These are phyloP conservation scores for Vultur gryphus DNA, from an alignment of 2,797 vertebrate genomes.

Conservation along the genomic window DNA sequence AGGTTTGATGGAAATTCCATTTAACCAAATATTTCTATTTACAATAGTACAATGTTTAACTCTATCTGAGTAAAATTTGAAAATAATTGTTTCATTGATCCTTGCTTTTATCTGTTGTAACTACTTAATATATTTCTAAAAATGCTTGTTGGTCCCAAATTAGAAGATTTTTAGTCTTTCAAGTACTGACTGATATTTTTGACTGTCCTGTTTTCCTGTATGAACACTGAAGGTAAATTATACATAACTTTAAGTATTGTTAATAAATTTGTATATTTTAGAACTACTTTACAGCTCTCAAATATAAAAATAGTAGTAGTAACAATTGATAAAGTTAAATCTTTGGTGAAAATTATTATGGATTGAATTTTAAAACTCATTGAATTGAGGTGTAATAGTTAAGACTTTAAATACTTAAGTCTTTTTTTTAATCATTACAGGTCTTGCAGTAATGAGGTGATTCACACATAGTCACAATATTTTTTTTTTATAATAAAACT, in stretches of 20 bases:
- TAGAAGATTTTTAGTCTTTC: background rate
- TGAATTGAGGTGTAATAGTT: background rate
- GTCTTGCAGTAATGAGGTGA: background rate
- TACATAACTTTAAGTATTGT: background rate
- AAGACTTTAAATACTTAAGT: background rate
- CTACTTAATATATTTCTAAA: background rate
- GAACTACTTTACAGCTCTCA: background rate
- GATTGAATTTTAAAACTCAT: background rate
- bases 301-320: background rate
- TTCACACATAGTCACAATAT: background rate
- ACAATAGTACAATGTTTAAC: constrained; percentile 23
- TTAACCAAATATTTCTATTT: constrained; percentile 61
- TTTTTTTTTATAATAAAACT: background rate
- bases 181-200: background rate
- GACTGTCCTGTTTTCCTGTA: background rate
- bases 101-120: background rate
- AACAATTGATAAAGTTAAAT: background rate
- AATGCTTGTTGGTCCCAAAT: background rate
- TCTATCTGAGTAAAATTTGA: constrained; percentile 41
- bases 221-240: background rate
- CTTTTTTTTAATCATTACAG: background rate
- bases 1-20: constrained; percentile 58
- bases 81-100: constrained; percentile 3
- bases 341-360: background rate
- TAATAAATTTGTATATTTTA: background rate